Conservation (phyloP, 2,797 vertebrate species). For the Pantherophis alleghaniensis region DNA sequence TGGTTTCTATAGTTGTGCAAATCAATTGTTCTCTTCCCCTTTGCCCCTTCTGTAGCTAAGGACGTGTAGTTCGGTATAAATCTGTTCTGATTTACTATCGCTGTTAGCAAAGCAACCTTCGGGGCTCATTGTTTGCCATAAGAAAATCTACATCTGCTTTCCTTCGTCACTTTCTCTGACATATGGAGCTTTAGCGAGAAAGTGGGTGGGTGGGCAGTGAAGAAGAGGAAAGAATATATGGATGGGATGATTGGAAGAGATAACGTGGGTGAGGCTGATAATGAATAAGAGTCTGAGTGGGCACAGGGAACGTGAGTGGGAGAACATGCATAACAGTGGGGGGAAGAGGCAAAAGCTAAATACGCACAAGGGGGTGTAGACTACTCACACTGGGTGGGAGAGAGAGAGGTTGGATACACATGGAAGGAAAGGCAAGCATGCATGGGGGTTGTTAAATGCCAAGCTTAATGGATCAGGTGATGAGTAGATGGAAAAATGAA, state of each 20-base stretch:
- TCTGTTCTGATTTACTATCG: not conserved
- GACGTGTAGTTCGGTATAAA: not conserved
- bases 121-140: not conserved
- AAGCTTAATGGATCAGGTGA: not conserved
- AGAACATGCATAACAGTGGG: not conserved
- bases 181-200: not conserved
- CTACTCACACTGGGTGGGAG: not conserved
- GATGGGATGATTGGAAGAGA: not conserved
- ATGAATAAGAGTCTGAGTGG: not conserved
- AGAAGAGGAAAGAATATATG: not conserved
- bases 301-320: not conserved
- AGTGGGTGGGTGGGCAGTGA: not conserved
- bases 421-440: not conserved
- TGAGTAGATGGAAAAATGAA: not conserved
- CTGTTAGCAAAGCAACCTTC: not conserved
- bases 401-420: not conserved
- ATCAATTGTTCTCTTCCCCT: not conserved
- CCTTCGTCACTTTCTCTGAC: not conserved
- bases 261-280: not conserved
- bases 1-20: not conserved
- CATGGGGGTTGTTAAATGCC: not conserved
- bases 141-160: not conserved
- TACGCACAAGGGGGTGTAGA: not conserved
- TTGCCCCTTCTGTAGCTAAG: not conserved
- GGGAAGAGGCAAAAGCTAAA: not conserved